Evolutionary conservation across 2,113 vertebrate species (phyloP).

Genomic region (Gobio gobio): DNA sequence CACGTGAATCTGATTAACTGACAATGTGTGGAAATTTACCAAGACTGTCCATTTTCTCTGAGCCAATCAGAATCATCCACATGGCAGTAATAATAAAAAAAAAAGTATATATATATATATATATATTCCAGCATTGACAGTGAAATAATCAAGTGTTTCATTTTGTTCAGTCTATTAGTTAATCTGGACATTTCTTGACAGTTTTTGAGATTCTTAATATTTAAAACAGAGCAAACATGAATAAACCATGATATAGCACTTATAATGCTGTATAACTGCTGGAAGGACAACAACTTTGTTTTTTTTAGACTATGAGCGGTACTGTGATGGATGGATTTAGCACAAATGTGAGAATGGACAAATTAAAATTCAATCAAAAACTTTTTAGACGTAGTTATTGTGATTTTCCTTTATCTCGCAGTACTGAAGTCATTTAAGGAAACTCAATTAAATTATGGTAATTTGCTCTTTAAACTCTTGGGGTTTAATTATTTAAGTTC

Average conservation of each 20-base stretch:
- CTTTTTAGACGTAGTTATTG: background rate
- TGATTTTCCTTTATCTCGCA: background rate
- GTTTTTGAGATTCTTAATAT: background rate
- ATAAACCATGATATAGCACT: background rate
- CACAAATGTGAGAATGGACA: background rate
- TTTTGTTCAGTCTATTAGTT: too few relatives aligned
- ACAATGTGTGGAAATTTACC: too few relatives aligned
- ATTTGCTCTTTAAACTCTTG: background rate
- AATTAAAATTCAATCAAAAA: background rate
- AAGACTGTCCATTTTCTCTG: too few relatives aligned
- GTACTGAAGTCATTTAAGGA: background rate
- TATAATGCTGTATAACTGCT: background rate
- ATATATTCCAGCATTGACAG: too few relatives aligned
- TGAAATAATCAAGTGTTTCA: too few relatives aligned
- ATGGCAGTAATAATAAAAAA: too few relatives aligned
- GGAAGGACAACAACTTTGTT: background rate
- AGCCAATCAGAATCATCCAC: too few relatives aligned
- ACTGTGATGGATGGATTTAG: background rate
- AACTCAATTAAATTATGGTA: background rate
- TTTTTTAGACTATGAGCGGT: background rate
- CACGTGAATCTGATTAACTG: too few relatives aligned
- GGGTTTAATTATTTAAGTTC: background rate
- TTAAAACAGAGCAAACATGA: background rate
- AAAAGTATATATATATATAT: too few relatives aligned
- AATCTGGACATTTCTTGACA: background rate